Base-by-base conservation (phyloP, 2,797 vertebrate genomes). In the Siniperca obscura region DNA sequence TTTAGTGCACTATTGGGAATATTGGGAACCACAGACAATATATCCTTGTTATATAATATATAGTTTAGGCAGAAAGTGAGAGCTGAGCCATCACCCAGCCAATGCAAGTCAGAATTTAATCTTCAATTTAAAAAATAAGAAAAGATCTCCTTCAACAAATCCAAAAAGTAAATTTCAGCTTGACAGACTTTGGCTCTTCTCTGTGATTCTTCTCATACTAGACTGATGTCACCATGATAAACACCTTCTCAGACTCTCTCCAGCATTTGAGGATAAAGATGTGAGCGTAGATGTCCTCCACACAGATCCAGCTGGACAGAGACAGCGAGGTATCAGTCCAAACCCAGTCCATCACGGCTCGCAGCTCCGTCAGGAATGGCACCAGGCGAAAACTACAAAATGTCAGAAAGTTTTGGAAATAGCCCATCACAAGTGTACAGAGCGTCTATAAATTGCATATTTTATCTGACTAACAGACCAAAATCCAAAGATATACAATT, bases 251-350 rank as follows among this genome's bases (percentile, higher is more conserved):
- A 0, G 98, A 99, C 88, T 99, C 98, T 82, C 98, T 95, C 98
- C 98, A 99, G n/a, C 98, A 99, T 90, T 99, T 99, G 65, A 99
- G 95, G 88, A 99, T 97, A 89, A 99, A 99, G 92, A 99, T 99
- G 93, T 99, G 98, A 57, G 98, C 98, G 22, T 99, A 99, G 94
- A 99, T 99, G 93, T 99, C 98, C 93, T 99, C 98, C 85, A 99
- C 98, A 75, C 98, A 99, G 93, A 99, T 99, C 98, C 98, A 99
- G 94, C 98, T 99, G 94, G 98, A 99, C 89, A 99, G 95, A 87
- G 98, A 99, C 90, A 99, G 95, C 0, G 98, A 98, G 7, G 98
- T 99, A 87, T 99, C 98, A 3, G 98, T 99, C 98, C 98, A 99
- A 80, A 99, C 98, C 98, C 98, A 99, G 95, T 99, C 98, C 98